phyloP scores from a whole-genome alignment of 2,888 invertebrate genomes.

The Frankliniella intonsa region DNA sequence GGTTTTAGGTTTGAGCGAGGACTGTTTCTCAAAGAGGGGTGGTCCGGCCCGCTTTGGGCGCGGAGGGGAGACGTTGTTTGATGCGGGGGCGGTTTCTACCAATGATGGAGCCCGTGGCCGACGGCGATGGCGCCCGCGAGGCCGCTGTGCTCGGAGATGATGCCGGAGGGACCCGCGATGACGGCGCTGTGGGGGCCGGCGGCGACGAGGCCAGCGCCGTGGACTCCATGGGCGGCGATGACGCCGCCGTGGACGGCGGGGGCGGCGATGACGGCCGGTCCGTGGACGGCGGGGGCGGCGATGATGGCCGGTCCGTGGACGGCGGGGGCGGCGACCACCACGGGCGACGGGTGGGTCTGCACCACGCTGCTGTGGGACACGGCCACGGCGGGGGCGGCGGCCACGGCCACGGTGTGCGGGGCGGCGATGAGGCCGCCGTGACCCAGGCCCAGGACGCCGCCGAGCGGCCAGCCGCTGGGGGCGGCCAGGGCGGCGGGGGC shows the following conservation, averaged over 20 bases:
- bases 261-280: background rate
- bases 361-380: constrained; percentile 8
- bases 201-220: background rate
- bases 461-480: constrained; percentile 8
- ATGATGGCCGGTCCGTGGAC: constrained; percentile 11
- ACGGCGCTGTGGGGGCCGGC: background rate
- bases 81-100: constrained; percentile 10
- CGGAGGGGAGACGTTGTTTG: too few species aligned
- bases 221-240: background rate
- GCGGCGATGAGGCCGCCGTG: constrained; percentile 12
- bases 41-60: too few species aligned
- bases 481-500: constrained; percentile 21
- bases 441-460: background rate
- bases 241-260: background rate
- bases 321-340: constrained; percentile 15
- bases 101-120: constrained; percentile 13
- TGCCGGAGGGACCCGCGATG: background rate
- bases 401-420: background rate
- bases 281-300: constrained; percentile 18
- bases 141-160: constrained; percentile 3
- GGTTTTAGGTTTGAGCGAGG: too few species aligned
- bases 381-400: background rate
- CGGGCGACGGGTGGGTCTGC: background rate
- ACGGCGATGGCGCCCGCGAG: background rate
- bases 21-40: too few species aligned